Evolutionary conservation across 2,888 invertebrate species (phyloP).

Genomic region (Tipula lateralis): DNA sequence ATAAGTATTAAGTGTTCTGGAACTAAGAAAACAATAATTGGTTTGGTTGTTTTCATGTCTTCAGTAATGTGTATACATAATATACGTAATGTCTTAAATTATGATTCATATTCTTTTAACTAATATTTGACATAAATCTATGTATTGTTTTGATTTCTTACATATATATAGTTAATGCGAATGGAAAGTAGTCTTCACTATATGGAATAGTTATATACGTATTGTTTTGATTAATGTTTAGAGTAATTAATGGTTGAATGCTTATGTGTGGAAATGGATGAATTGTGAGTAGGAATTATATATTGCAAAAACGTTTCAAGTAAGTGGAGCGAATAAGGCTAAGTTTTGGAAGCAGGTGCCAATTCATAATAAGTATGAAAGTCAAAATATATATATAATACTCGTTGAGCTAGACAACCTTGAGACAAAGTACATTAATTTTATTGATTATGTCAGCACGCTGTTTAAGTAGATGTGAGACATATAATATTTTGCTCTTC

Average conservation of each 20-base stretch:
- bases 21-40: not conserved
- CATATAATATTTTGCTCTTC: not conserved
- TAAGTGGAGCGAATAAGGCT: not conserved
- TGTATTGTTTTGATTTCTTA: not conserved
- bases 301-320: not conserved
- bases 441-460: not conserved
- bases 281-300: not conserved
- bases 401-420: not conserved
- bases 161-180: no score
- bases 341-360: not conserved
- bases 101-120: not conserved
- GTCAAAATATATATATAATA: not conserved
- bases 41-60: not conserved
- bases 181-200: not conserved
- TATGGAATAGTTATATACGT: not conserved
- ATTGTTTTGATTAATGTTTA: not conserved
- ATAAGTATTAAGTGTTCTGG: not conserved
- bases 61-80: not conserved
- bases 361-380: not conserved
- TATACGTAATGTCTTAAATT: not conserved
- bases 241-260: not conserved
- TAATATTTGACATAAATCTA: not conserved
- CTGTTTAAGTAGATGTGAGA: not conserved
- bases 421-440: not conserved
- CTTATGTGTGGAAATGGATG: not conserved